Evolutionary conservation across 1,140 invertebrate species (phyloP), one percentile per base, ranked within the genome.

Genomic region (Centruroides sculpturatus): DNA sequence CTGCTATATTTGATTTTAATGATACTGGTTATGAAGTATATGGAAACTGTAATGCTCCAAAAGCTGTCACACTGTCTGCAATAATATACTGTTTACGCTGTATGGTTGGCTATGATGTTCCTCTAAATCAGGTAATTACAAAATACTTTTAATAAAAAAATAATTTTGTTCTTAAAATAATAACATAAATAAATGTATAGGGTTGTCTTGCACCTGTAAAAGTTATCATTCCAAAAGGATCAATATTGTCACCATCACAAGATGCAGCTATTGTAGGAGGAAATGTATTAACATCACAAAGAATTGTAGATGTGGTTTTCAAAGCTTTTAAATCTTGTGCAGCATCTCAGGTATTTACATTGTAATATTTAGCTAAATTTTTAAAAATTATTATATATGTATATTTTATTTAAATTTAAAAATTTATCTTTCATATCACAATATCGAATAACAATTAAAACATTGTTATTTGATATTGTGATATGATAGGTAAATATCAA

Each of bases 21-120:
- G 89, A 89, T 3, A 91, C 89, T 1, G 85, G 87, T 0, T 80
- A 82, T 64, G 87, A 98, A 78, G 91, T 98, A 4, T 91, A 89
- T 85, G 92, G 92, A 9, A 99, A 98, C 73, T 86, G 89, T 67
- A 99, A 99, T 79, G 89, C 95, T 10, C 96, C 96, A 10, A 79
- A 86, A 63, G 95, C 97, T 0, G 92, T 99, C 57, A 95, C 92
- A 5, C 76, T 96, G 47, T 98, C 95, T 0, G 95, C 94, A 0
- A 77, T 99, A 35, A 99, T 99, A 69, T 99, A 99, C 75, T 98
- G 93, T 71, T 75, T 99, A n/a, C 81, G 97, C 46, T 97, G 92
- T 71, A 91, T 99, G 85, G 91, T 99, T 36, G 92, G 91, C 3
- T 85, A 92, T 71, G 93, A 99, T 76, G 86, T 99, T 49, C 97